Percentiles rank a stretch among this genome's conserved stretches.
Evolutionary conservation across 1,140 invertebrate genomes (phyloP).

Genomic region (Pinna nobilis): DNA sequence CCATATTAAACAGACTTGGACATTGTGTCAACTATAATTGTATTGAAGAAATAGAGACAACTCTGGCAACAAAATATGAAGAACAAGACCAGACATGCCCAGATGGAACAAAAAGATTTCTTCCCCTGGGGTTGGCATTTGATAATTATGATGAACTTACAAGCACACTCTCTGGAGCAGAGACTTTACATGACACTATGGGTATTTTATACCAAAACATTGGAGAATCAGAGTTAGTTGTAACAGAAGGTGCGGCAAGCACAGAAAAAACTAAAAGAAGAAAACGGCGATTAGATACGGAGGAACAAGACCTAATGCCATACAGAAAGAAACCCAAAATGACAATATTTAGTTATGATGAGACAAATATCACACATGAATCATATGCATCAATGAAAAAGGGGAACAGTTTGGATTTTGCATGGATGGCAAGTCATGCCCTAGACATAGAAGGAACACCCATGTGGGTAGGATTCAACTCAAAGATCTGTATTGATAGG

Average conservation of each 20-base stretch:
- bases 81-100: not conserved
- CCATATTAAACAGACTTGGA: not conserved
- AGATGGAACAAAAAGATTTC: slow-evolving; percentile 3
- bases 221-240: not conserved
- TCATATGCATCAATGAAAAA: not conserved
- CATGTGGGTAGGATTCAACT: not conserved
- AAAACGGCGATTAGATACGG: not conserved
- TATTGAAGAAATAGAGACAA: not conserved
- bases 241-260: not conserved
- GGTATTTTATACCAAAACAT: slow-evolving; percentile 23
- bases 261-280: not conserved
- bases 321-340: not conserved
- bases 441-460: not conserved
- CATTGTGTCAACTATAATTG: not conserved
- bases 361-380: not conserved
- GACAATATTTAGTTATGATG: not conserved
- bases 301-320: not conserved
- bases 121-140: slow-evolving; percentile 4
- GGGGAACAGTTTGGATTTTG: not conserved
- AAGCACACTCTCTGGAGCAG: not conserved
- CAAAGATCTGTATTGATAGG: not conserved
- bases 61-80: not conserved
- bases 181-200: slow-evolving; percentile 25
- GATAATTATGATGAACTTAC: slow-evolving; percentile 26
- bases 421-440: not conserved